Base-by-base conservation (phyloP, 2,888 invertebrate species). In the Halictus ligatus region DNA sequence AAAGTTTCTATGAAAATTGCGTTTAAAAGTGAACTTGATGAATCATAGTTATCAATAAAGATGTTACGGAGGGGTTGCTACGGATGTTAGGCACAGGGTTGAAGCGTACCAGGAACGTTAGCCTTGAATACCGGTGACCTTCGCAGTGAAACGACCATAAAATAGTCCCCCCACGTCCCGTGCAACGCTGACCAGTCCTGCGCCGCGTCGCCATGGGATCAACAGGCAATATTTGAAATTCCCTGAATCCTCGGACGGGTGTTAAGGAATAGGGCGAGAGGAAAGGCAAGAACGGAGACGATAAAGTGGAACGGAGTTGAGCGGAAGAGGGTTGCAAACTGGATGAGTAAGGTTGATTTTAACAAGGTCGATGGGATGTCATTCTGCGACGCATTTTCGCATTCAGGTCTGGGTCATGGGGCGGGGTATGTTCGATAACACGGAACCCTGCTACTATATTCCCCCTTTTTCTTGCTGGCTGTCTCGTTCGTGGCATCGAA, bases 391-490 rank as follows among this genome's bases (percentile, higher is more conserved):
- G 89, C 82, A 81, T 82, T 84, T 75, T 71, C 50, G 75, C 81
- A 90, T 90, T 67, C 81, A 48, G 90, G 90, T 90, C 90, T 90
- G 89, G 90, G 90, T 89, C 89, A 86, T 86, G 86, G 90, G 87
- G 72, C 77, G 83, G 71, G 74, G 69, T 50, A 64, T 79, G 80
- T 83, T 81, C 86, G 75, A 88, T 87, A 85, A 86, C 73, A 81
- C 75, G n/a, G 67, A n/a, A 46, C 71, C 84, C 46, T 35, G 50
- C 18, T 48, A 40, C 78, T 40, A 10, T 15, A 75, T 75, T 79
- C 64, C 54, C 40, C 2, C 8, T 73, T 40, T 40, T 43, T 12
- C 29, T 40, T 25, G 43, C 10, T 40, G 15, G 18, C 43, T n/a
- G 48, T 12, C 25, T 21, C 35, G 60, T n/a, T 43, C 6, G 18